Conservation (phyloP, 2,888 invertebrate species). For the Epirrita christyi region DNA sequence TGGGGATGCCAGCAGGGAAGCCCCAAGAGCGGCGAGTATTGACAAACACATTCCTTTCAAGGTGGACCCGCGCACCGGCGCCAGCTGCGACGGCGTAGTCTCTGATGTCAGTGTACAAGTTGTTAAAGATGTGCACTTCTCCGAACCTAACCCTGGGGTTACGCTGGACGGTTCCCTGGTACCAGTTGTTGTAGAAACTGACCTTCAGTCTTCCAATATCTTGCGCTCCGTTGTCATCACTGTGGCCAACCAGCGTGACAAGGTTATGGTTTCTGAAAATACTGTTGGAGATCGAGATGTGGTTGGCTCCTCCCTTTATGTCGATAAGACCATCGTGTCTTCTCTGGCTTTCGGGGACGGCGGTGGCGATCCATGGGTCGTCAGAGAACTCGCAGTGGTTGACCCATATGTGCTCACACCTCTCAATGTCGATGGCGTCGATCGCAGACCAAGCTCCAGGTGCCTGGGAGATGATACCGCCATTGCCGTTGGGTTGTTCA, state of each 20-base stretch:
- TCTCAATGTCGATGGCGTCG: slow-evolving; percentile 18
- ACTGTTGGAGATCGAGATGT: slow-evolving; percentile 29
- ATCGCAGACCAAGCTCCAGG: slow-evolving; percentile 24
- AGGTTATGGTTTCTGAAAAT: slow-evolving; percentile 35
- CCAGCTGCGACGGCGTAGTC: slow-evolving; percentile 28
- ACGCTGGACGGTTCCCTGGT: slow-evolving; percentile 25
- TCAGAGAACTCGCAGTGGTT: slow-evolving; percentile 34
- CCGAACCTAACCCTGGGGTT: slow-evolving; percentile 34
- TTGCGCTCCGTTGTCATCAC: slow-evolving; percentile 17
- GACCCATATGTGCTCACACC: slow-evolving; percentile 15
- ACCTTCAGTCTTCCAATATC: slow-evolving; percentile 25
- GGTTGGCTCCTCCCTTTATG: slow-evolving; percentile 21
- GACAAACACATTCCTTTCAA: slow-evolving; percentile 29
- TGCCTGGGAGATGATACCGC: slow-evolving; percentile 22
- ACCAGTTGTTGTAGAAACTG: slow-evolving; percentile 32
- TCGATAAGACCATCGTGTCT: slow-evolving; percentile 35
- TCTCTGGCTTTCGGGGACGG: slow-evolving; percentile 1
- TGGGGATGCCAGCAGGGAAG: slow-evolving; percentile 10
- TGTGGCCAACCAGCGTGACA: slow-evolving; percentile 29
- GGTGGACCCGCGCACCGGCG: slow-evolving; percentile 18
- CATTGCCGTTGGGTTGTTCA: slow-evolving; percentile 29
- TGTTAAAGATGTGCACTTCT: slow-evolving; percentile 33
- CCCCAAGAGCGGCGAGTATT: slow-evolving; percentile 29
- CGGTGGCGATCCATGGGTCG: slow-evolving; percentile 29
- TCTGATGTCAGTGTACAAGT: slow-evolving; percentile 29